A percentile compares a stretch with the other conserved stretches of the same genome.
phyloP scores from a whole-genome alignment of 2,888 invertebrate species.

The Cataglyphis albicans region DNA sequence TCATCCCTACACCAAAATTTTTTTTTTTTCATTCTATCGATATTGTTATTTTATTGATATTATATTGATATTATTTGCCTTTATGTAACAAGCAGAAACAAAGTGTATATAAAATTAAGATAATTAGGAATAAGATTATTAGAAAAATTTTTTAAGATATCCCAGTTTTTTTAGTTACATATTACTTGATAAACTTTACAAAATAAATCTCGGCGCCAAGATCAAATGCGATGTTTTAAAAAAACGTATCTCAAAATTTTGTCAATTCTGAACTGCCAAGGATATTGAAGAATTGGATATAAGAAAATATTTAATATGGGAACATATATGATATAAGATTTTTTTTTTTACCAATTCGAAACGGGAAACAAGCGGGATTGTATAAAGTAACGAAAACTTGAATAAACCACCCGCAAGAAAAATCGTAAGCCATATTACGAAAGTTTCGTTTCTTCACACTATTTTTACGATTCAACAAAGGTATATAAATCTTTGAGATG shows the following conservation, averaged over 20 bases:
- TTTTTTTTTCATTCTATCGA: background rate
- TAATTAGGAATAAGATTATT: slow-evolving; percentile 24
- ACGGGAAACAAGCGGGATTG: background rate
- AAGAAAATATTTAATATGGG: background rate
- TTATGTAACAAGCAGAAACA: slow-evolving; percentile 8
- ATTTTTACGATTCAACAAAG: too few relatives aligned
- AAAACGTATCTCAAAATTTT: background rate
- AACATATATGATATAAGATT: background rate
- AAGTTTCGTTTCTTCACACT: too few relatives aligned
- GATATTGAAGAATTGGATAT: background rate
- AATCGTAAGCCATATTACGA: too few relatives aligned
- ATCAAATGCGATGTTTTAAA: background rate
- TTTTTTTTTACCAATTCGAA: background rate
- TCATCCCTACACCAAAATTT: background rate
- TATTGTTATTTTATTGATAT: too few relatives aligned
- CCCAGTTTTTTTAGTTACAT: slow-evolving; percentile 5
- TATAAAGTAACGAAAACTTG: background rate
- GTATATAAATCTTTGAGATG: background rate
- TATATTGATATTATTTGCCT: background rate
- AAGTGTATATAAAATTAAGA: slow-evolving; percentile 26
- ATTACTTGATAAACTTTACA: slow-evolving; percentile 8
- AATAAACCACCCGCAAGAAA: too few relatives aligned
- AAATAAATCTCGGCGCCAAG: background rate
- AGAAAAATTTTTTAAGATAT: slow-evolving; percentile 24
- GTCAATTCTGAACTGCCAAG: background rate